Percentiles rank a stretch among this genome's conserved stretches.
These are phyloP conservation scores for Turdus rufiventris DNA, from an alignment of 2,113 vertebrate genomes.

Conservation along the genomic window DNA sequence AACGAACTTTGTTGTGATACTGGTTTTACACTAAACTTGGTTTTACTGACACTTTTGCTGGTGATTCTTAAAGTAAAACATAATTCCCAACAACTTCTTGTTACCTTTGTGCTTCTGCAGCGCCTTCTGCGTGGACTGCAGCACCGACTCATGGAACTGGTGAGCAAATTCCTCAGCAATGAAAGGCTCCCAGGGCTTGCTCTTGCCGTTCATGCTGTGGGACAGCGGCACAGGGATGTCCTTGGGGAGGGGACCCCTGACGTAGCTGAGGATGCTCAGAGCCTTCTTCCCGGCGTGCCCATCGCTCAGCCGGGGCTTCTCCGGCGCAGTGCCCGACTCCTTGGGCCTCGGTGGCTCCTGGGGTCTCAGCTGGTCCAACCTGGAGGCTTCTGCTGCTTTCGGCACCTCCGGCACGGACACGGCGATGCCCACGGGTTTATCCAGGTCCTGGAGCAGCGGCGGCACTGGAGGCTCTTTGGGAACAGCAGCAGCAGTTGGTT, in stretches of 20 bases:
- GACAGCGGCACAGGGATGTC: conserved; percentile 77
- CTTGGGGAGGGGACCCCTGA: conserved; percentile 84
- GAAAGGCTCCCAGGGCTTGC: conserved; percentile 93
- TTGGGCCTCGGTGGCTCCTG: conserved; percentile 79
- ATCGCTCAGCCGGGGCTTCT: conserved; percentile 81
- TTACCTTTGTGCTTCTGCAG: conserved; percentile 97
- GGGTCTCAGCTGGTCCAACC: conserved; percentile 75
- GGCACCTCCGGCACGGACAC: conserved; percentile 71
- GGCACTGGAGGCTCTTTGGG: conserved; percentile 60
- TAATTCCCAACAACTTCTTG: accelerated
- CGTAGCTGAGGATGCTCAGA: conserved; percentile 85
- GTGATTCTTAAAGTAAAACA: accelerated
- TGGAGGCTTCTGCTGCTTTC: conserved; percentile 64
- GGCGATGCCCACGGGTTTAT: conserved; percentile 72
- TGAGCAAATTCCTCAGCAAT: conserved; percentile 96
- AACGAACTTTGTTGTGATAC: accelerated
- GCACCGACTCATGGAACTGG: conserved; percentile 96
- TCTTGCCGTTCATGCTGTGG: conserved; percentile 87
- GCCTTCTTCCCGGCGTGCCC: conserved; percentile 77
- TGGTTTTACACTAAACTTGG: not conserved
- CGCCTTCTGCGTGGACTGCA: conserved; percentile 97
- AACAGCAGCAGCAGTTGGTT: not conserved
- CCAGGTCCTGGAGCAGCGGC: conserved; percentile 73
- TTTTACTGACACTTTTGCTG: not conserved
- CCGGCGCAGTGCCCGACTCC: conserved; percentile 61